Base-by-base conservation (phyloP, 2,888 invertebrate genomes). In the Campopleginae sp. region DNA sequence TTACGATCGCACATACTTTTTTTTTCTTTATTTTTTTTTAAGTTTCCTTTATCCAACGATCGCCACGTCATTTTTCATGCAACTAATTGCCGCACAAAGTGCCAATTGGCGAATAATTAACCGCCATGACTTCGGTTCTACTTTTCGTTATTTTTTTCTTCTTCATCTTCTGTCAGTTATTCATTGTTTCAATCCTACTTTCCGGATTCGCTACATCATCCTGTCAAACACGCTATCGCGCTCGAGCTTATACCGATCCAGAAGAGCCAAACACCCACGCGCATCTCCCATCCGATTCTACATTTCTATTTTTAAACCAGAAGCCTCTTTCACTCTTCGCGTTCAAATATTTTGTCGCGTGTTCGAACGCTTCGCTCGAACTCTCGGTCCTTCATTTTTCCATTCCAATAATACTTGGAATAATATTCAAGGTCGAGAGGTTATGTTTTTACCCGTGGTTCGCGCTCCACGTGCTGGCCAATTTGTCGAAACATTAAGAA, bases 121-220 rank as follows among this genome's bases (percentile, higher is more conserved):
- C 61, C 31, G 31, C 31, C 2, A 48, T 71, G 70, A 79, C 46
- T 23, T 12, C 1, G 10, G 48, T 8, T 38, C 19, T 23, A 14
- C 46, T 65, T 38, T 46, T 44, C n/a, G 23, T 58, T 10, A 46
- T 61, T 12, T 48, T 17, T 33, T 19, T 48, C 8, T 51, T 23
- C 27, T 42, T 42, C 12, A 8, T 19, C 58, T 58, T 10, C 23
- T 17, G 4, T 5, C 12, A 46, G 12, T 31, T 48, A 38, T 14
- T 38, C 33, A 8, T 31, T 61, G 48, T 78, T 84, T 77, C 66
- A 51, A 76, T 82, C 42, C 48, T n/a, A 48, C 63, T 71, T 63
- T 79, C 38, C 33, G 63, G 33, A 79, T 71, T 79, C 48, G 63
- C 46, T 42, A 19, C n/a, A 61, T 79, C 71, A 79, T 79, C 63